Evolutionary conservation across 2,797 vertebrate species (phyloP), one percentile per base, ranked within the genome.

Genomic region (Alauda arvensis): DNA sequence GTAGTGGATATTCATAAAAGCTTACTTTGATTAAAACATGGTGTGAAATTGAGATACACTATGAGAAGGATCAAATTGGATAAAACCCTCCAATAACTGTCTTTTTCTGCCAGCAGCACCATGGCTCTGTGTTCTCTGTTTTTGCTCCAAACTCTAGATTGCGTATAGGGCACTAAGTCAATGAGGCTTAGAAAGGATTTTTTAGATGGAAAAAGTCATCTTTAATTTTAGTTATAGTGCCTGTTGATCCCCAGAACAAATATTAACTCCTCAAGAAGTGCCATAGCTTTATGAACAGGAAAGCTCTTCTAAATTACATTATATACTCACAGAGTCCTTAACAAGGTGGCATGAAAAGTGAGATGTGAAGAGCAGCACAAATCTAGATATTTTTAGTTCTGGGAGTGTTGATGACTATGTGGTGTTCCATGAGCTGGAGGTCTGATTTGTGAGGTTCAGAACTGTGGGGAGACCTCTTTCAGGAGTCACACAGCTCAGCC

Each of bases 241-340:
- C 88, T 89, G 89, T 89, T 96, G 95, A 96, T 96, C 92, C 86
- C 68, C 82, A 93, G 92, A 96, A 96, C 95, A 96, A 97, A 97
- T 95, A 96, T 94, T 95, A 95, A 88, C 93, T 96, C 71, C 93
- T 96, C 89, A 72, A 56, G 93, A 95, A 94, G 93, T 82, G 80
- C 46, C 66, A 60, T 20, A 93, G 89, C 37, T 82, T 91, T 94
- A 96, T 95, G 94, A 96, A 87, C 51, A 95, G 93, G 87, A 96
- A 96, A 97, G 87, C 94, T 85, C 91, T 94, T 97, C 80, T 96
- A 96, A 97, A 96, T 97, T 96, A 95, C 75, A 84, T 95, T 93
- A 94, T 82, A 77, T 83, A 85, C 90, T 94, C 85, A 87, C 45
- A 74, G 5, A 53, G 60, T 83, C 80, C 93, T 94, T 96, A 95